Evolutionary conservation across 2,888 invertebrate genomes (phyloP).

Genomic region (Hymenopus coronatus): DNA sequence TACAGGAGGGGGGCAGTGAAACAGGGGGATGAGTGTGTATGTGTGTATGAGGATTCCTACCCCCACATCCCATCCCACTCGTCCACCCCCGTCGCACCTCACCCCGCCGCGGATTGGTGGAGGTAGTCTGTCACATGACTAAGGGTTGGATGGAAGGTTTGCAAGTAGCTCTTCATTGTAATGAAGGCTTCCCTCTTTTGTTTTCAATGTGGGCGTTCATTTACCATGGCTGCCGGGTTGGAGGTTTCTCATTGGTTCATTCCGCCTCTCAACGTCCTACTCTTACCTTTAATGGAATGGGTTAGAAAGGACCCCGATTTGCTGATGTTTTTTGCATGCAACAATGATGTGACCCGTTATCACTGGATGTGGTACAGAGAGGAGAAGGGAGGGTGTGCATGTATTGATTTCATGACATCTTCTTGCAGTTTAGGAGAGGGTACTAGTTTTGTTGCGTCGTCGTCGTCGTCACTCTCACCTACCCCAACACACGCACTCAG

Average conservation of each 20-base stretch:
- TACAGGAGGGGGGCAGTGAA: neutral
- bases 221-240: constrained; percentile 26
- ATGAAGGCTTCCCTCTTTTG: constrained; percentile 31
- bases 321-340: constrained; percentile 26
- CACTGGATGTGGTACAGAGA: neutral
- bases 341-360: constrained; percentile 11
- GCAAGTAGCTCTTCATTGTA: constrained; percentile 33
- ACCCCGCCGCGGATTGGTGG: constrained; percentile 44
- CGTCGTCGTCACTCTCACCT: neutral
- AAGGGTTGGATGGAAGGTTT: constrained; percentile 18
- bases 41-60: neutral
- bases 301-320: constrained; percentile 19
- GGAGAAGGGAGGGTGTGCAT: neutral
- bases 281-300: constrained; percentile 14
- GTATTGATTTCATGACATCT: neutral
- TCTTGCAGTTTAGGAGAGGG: neutral
- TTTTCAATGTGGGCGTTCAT: constrained; percentile 25
- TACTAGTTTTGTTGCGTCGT: neutral
- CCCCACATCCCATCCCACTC: neutral
- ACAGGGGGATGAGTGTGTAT: neutral
- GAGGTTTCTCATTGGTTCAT: constrained; percentile 30
- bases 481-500: neutral
- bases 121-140: constrained; percentile 39
- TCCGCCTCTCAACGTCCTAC: constrained; percentile 17
- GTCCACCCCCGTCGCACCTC: constrained; percentile 37